Base-by-base conservation (phyloP, 2,888 invertebrate genomes). In the Nephrotoma guestfalica region DNA sequence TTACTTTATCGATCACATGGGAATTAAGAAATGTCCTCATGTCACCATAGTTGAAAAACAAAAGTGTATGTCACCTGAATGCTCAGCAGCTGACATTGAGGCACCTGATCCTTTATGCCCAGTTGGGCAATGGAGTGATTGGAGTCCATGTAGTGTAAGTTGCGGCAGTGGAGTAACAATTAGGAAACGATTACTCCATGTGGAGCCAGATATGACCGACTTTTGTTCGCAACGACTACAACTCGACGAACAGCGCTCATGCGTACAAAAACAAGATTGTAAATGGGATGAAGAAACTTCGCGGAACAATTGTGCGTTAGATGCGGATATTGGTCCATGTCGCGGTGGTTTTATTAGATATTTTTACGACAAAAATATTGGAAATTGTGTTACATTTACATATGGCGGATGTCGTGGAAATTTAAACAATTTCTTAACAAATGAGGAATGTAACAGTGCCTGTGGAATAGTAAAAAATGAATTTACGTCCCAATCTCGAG, bases 371-470 rank as follows among this genome's bases (percentile, higher is more conserved):
- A 91, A 94, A 0, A 91, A 92, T 86, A 94, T 94, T 89, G 93
- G 95, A 87, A 95, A 94, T 92, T 99, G 99, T 91, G 93, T 95
- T 87, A 94, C 96, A 86, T 99, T 99, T 92, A 93, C 93, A 86
- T 99, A 97, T 92, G 97, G 98, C 71, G 97, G 97, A 83, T 97
- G 97, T 88, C 94, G 97, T 87, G 98, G 98, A 71, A 98, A 97
- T 91, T 93, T 94, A 89, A 99, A 99, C 92, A 98, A 97, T 92
- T 99, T 98, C 93, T 93, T 96, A 88, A 95, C 95, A 13, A 93
- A 93, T 88, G 94, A 95, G 42, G 96, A 97, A 89, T 98, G 98
- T 90, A 93, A 93, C 88, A 92, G 92, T 88, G 94, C 95, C 6
- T 97, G 97, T 90, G 88, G 88, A 41, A 87, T 88, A 41, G 15